These are phyloP conservation scores for Euthynnus affinis DNA, from an alignment of 2,797 vertebrate genomes.

Conservation along the genomic window DNA sequence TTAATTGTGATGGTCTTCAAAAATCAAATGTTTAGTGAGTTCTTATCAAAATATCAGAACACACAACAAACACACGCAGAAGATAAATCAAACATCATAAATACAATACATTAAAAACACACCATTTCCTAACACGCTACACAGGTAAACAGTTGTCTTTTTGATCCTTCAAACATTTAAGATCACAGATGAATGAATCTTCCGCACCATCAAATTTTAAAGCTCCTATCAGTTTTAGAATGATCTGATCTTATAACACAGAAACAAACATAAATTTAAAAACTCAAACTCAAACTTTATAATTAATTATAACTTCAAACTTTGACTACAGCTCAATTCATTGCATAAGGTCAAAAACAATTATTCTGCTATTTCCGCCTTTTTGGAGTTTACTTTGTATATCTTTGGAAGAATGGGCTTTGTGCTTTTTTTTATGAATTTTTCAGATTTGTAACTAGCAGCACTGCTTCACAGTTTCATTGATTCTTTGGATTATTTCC, in stretches of 20 bases:
- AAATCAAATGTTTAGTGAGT: too few species aligned
- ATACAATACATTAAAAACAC: too few species aligned
- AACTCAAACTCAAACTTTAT: too few species aligned
- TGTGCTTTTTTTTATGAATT: not conserved
- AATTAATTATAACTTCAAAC: too few species aligned
- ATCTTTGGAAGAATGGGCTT: not conserved
- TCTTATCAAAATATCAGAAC: not conserved
- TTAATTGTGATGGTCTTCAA: too few species aligned
- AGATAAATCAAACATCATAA: too few species aligned
- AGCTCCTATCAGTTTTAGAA: not conserved
- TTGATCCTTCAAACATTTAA: not conserved
- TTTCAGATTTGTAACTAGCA: not conserved
- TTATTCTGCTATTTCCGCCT: not conserved
- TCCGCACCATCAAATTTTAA: not conserved
- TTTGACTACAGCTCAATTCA: too few species aligned
- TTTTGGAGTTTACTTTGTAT: too few species aligned
- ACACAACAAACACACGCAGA: too few species aligned
- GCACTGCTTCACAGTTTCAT: not conserved
- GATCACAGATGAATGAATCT: too few species aligned
- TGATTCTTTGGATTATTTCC: not conserved
- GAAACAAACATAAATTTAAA: not conserved
- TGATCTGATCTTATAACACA: not conserved
- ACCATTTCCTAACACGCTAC: too few species aligned
- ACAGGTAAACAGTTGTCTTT: too few species aligned
- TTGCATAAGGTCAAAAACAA: not conserved